phyloP scores from a whole-genome alignment of 2,888 invertebrate species.

The Chymomyza fuscimana region DNA sequence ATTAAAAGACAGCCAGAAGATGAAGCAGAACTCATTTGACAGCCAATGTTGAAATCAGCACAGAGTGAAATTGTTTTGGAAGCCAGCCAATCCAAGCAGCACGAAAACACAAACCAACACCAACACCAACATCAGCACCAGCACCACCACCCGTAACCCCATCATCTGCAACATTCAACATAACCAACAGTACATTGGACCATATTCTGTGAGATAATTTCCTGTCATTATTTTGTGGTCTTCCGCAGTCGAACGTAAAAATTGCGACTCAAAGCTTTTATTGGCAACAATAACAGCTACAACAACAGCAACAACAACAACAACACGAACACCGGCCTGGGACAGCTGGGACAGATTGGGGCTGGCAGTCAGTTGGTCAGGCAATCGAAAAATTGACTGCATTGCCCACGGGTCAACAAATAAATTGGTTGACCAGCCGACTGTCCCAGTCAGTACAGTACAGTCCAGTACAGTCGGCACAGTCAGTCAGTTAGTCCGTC shows the following conservation, averaged over 20 bases:
- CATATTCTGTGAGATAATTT: conserved; percentile 75
- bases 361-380: conserved; percentile 41
- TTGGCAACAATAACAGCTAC: conserved; percentile 46
- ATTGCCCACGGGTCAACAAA: conserved; percentile 75
- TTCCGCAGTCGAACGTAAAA: conserved; percentile 76
- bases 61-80: conserved; percentile 71
- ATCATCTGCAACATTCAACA: not conserved
- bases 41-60: conserved; percentile 56
- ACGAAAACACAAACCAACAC: not conserved
- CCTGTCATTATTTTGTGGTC: conserved; percentile 78
- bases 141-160: conserved; percentile 1
- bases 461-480: conserved; percentile 5
- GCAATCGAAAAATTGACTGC: conserved; percentile 71
- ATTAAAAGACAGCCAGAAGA: conserved; percentile 23
- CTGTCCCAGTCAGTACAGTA: conserved; percentile 7
- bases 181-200: conserved; percentile 18
- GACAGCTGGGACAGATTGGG: conserved; percentile 55
- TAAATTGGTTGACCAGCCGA: conserved; percentile 58
- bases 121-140: not conserved
- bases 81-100: conserved; percentile 45
- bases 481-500: conserved; percentile 11
- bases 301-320: conserved; percentile 30
- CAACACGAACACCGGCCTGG: conserved; percentile 14
- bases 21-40: conserved; percentile 5
- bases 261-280: conserved; percentile 74